phyloP scores from a whole-genome alignment of 2,797 vertebrate genomes.

The Danio tinwini region DNA sequence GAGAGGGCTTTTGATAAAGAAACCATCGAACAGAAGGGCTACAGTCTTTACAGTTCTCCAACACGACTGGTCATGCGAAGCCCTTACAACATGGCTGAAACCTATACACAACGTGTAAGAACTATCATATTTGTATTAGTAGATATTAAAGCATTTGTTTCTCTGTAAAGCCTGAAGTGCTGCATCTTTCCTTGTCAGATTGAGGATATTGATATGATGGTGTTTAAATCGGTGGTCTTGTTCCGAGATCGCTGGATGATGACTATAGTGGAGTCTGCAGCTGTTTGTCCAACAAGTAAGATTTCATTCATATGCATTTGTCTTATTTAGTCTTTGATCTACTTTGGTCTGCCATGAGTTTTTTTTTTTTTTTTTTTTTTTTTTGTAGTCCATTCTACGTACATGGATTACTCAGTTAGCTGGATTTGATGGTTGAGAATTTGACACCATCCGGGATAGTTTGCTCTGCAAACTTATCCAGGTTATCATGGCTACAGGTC shows the following conservation, averaged over 20 bases:
- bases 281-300: slow-evolving; percentile 70
- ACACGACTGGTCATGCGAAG: slow-evolving; percentile 67
- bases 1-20: slow-evolving; percentile 62
- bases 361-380: too few relatives aligned
- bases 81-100: slow-evolving; percentile 52
- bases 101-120: background rate
- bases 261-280: slow-evolving; percentile 66
- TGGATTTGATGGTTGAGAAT: too few relatives aligned
- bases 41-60: slow-evolving; percentile 64
- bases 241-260: slow-evolving; percentile 66
- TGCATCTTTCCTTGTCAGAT: slow-evolving; percentile 9
- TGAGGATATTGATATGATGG: slow-evolving; percentile 27
- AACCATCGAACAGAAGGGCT: slow-evolving; percentile 64
- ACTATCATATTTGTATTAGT: background rate
- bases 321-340: background rate
- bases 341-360: background rate
- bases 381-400: background rate
- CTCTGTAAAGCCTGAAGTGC: background rate
- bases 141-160: background rate
- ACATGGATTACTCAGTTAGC: too few relatives aligned
- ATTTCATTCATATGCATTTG: background rate
- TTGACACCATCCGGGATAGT: too few relatives aligned
- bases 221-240: slow-evolving; percentile 66
- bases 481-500: too few relatives aligned
- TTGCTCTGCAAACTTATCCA: too few relatives aligned